These are phyloP conservation scores for Platysteira castanea DNA, from an alignment of 2,113 vertebrate genomes.

Conservation along the genomic window DNA sequence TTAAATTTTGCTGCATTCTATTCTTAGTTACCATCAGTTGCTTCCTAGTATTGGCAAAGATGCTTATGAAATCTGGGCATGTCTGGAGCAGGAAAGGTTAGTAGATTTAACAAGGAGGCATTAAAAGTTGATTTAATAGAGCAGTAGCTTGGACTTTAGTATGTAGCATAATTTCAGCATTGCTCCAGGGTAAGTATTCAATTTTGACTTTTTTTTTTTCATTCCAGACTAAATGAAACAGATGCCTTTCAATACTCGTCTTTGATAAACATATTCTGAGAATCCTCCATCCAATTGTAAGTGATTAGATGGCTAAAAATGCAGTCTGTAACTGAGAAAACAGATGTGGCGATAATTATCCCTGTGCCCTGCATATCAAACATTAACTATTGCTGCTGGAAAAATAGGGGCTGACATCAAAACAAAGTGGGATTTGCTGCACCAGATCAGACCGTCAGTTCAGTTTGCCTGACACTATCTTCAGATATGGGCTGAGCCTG, in stretches of 20 bases:
- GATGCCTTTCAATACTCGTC: neutral
- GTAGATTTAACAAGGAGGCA: slow-evolving; percentile 15
- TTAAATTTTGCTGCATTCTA: slow-evolving; percentile 31
- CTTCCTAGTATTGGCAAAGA: slow-evolving; percentile 17
- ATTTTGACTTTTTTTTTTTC: neutral
- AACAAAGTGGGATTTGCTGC: neutral
- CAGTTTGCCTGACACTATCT: neutral
- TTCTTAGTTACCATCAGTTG: slow-evolving; percentile 26
- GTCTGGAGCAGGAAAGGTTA: neutral
- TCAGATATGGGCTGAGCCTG: neutral
- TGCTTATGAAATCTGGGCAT: slow-evolving; percentile 5
- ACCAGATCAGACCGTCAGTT: neutral
- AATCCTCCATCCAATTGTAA: neutral
- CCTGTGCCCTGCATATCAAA: slow-evolving; percentile 14
- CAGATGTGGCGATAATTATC: slow-evolving; percentile 53
- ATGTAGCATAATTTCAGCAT: neutral
- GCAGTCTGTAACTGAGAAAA: slow-evolving; percentile 22
- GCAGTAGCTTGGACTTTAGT: slow-evolving; percentile 10
- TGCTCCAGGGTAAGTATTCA: slow-evolving; percentile 4
- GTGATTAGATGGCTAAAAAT: slow-evolving; percentile 27
- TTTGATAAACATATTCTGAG: slow-evolving; percentile 37
- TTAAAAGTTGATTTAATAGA: slow-evolving; percentile 45
- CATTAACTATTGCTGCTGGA: neutral
- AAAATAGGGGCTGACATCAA: neutral
- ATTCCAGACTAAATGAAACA: slow-evolving; percentile 18